These are phyloP conservation scores for Caenorhabditis drosophilae DNA, from an alignment of 2,888 invertebrate genomes.

Conservation along the genomic window DNA sequence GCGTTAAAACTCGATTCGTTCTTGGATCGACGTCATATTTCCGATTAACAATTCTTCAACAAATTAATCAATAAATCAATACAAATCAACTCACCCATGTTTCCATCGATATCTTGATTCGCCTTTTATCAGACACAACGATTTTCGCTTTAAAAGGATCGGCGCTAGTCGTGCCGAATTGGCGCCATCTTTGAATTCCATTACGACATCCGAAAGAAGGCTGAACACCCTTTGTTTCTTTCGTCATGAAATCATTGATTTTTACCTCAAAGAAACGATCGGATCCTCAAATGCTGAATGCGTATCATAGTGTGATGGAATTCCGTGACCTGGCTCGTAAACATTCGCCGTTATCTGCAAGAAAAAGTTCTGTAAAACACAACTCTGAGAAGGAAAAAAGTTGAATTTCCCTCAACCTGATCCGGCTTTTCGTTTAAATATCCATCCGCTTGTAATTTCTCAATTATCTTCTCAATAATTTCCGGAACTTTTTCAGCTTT, in stretches of 20 bases:
- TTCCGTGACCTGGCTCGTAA: conserved; percentile 75
- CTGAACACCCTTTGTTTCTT: too few relatives aligned
- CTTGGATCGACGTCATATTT: conserved; percentile 79
- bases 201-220: conserved; percentile 60
- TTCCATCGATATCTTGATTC: conserved; percentile 89
- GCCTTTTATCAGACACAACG: conserved; percentile 84
- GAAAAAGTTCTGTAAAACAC: neutral
- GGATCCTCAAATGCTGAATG: conserved; percentile 90
- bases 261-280: conserved; percentile 81
- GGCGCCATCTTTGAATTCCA: conserved; percentile 66
- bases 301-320: conserved; percentile 92
- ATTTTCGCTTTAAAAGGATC: conserved; percentile 84
- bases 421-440: conserved; percentile 44
- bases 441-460: conserved; percentile 33
- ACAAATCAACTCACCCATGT: conserved; percentile 74
- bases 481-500: conserved; percentile 48
- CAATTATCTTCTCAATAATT: conserved; percentile 37
- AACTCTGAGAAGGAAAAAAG: neutral
- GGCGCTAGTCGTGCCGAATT: conserved; percentile 70
- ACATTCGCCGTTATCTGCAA: conserved; percentile 71
- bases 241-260: neutral
- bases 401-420: conserved; percentile 34
- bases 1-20: conserved; percentile 45
- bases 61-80: neutral
- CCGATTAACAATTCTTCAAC: conserved; percentile 79